A percentile compares a stretch with the other conserved stretches of the same genome.
These are phyloP conservation scores for Odontophorus gujanensis DNA, from an alignment of 2,113 vertebrate species.

Conservation along the genomic window DNA sequence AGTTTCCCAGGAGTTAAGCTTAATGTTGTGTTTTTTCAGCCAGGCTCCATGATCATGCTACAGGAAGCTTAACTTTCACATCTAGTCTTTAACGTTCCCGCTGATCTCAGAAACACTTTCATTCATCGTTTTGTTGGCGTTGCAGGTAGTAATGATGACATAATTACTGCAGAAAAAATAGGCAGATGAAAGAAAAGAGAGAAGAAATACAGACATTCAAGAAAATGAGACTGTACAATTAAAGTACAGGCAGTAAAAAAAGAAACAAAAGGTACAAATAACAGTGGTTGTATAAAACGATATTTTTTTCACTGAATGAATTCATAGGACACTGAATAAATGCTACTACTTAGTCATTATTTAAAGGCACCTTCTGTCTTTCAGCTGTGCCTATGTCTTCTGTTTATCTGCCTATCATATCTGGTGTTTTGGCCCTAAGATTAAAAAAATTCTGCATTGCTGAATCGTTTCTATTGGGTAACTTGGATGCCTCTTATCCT, in stretches of 20 bases:
- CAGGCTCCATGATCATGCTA: neutral
- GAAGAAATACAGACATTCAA: neutral
- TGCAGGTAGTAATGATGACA: neutral
- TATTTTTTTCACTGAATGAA: neutral
- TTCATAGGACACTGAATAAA: neutral
- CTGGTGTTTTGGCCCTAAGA: neutral
- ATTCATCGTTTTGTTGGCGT: neutral
- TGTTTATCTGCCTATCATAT: accelerated
- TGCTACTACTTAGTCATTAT: neutral
- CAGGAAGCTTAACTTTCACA: neutral
- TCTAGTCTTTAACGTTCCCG: neutral
- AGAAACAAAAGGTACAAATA: neutral
- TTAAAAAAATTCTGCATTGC: neutral
- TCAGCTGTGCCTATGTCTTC: neutral
- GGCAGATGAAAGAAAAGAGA: neutral
- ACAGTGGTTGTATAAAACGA: neutral
- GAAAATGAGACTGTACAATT: accelerated
- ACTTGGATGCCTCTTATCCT: neutral
- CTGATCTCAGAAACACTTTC: neutral
- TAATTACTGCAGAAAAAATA: neutral
- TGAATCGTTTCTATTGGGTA: neutral
- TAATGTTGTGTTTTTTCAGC: neutral
- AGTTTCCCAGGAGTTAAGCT: neutral
- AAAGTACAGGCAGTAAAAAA: neutral
- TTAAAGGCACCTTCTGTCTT: neutral